A percentile compares a stretch with the other conserved stretches of the same genome.
These are phyloP conservation scores for Scalopus aquaticus DNA, from an alignment of 2,113 vertebrate species.

Conservation along the genomic window DNA sequence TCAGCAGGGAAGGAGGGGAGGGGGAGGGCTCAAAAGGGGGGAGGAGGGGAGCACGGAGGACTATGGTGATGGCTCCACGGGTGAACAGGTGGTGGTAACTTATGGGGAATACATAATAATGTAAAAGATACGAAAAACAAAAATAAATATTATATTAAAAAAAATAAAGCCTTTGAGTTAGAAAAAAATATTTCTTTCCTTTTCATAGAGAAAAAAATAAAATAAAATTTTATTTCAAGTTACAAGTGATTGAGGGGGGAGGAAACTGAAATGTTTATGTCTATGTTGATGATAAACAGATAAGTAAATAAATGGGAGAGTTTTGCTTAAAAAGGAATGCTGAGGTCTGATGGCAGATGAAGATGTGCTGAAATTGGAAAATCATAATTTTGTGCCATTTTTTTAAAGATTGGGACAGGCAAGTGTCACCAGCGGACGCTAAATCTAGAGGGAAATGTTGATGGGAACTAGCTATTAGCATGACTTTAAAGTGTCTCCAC, in stretches of 20 bases:
- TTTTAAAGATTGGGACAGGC: not conserved
- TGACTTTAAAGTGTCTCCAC: not conserved
- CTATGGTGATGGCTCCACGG: too few species aligned
- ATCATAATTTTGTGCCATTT: constrained; percentile 1
- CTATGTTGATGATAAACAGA: not conserved
- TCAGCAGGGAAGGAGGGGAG: too few species aligned
- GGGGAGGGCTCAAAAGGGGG: too few species aligned
- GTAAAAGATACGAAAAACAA: too few species aligned
- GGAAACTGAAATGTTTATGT: not conserved
- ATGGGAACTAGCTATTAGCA: not conserved
- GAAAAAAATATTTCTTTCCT: too few species aligned
- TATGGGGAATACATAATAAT: too few species aligned
- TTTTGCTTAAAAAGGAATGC: not conserved
- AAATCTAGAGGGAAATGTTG: constrained; percentile 38
- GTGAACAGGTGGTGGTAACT: too few species aligned
- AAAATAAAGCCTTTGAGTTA: too few species aligned
- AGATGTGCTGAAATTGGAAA: not conserved
- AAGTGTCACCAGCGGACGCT: not conserved
- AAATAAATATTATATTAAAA: too few species aligned
- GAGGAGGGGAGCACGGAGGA: too few species aligned
- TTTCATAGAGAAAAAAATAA: too few species aligned
- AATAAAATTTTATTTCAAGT: constrained; percentile 7
- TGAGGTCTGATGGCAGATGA: not conserved
- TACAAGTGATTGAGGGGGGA: not conserved
- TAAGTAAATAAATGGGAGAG: not conserved